Conservation (phyloP, 2,113 vertebrate species). For the Dasypus novemcinctus region DNA sequence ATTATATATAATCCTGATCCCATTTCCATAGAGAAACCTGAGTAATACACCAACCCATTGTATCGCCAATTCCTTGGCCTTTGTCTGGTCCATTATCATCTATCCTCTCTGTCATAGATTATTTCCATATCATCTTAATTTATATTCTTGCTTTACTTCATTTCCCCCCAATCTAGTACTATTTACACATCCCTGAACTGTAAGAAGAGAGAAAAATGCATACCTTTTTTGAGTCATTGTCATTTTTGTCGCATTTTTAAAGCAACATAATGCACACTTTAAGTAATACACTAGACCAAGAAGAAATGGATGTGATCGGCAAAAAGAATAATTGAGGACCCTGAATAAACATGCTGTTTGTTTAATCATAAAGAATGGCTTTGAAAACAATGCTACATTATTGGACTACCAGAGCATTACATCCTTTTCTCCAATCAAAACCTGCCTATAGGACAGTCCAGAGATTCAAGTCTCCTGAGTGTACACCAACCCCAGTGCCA, state of each 20-base stretch:
- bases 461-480: too few relatives aligned
- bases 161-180: background rate
- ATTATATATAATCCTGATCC: too few relatives aligned
- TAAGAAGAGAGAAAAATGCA: background rate
- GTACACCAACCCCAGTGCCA: too few relatives aligned
- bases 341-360: background rate
- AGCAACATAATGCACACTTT: background rate
- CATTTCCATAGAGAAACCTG: too few relatives aligned
- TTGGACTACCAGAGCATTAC: background rate
- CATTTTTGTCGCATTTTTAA: background rate
- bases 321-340: background rate
- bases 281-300: background rate
- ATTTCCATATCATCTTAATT: background rate
- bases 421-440: background rate
- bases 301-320: background rate
- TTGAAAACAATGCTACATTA: background rate
- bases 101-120: background rate
- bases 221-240: background rate
- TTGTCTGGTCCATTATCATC: background rate
- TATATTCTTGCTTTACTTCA: background rate
- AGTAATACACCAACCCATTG: too few relatives aligned
- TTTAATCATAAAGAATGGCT: background rate
- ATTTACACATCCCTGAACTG: background rate
- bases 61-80: background rate
- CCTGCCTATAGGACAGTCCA: too few relatives aligned